Evolutionary conservation across 2,113 vertebrate species (phyloP).

Genomic region (Aythya baeri): DNA sequence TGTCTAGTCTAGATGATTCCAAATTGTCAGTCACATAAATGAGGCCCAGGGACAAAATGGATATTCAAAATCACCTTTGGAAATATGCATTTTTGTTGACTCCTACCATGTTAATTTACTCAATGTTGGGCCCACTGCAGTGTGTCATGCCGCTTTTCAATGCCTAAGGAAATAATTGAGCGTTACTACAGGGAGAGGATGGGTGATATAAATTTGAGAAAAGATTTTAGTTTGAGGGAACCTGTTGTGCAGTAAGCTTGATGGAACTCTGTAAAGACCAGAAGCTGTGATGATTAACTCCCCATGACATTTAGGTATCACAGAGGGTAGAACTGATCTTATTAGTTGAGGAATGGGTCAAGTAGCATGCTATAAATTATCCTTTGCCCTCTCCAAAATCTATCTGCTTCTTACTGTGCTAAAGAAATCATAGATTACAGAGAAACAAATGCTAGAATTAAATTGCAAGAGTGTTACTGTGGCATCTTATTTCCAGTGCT

Average conservation of each 20-base stretch:
- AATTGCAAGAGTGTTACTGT: background rate
- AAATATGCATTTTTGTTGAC: background rate
- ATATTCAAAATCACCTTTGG: background rate
- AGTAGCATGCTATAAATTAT: background rate
- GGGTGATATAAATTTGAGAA: background rate
- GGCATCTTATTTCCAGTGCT: background rate
- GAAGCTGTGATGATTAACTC: conserved; percentile 32
- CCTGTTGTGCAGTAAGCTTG: background rate
- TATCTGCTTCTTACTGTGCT: background rate
- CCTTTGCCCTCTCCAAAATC: background rate
- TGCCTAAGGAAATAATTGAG: background rate
- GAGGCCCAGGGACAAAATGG: background rate
- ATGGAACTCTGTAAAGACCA: background rate
- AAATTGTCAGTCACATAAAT: background rate
- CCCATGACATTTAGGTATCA: background rate
- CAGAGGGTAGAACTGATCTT: background rate
- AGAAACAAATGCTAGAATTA: conserved; percentile 11
- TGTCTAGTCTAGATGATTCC: background rate
- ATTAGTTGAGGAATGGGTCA: background rate
- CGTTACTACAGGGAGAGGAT: background rate
- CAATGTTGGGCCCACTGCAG: background rate
- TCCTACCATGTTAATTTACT: background rate
- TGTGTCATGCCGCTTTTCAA: background rate
- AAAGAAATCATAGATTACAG: background rate
- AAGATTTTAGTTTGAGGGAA: background rate